Conservation (phyloP, 2,113 vertebrate species). For the Tringa solitaria region DNA sequence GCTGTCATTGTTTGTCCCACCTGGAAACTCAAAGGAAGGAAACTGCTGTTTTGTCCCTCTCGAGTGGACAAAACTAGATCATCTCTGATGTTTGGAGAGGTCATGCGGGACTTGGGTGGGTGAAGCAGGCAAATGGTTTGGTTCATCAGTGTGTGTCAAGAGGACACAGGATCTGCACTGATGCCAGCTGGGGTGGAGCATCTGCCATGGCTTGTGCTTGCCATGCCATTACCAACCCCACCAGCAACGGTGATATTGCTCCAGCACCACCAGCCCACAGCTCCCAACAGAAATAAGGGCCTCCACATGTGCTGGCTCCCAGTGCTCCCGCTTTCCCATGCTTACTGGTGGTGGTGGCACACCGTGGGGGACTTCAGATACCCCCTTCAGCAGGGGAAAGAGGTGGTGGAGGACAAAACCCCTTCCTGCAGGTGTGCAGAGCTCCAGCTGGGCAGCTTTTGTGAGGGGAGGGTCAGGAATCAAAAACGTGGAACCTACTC, state of each 20-base stretch:
- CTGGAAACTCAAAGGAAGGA: not conserved
- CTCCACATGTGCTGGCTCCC: accelerated
- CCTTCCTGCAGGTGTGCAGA: not conserved
- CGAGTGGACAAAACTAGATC: not conserved
- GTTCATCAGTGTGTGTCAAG: not conserved
- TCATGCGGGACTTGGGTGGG: not conserved
- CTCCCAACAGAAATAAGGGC: not conserved
- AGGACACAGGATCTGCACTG: accelerated
- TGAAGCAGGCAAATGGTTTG: not conserved
- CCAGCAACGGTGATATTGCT: not conserved
- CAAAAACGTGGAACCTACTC: not conserved
- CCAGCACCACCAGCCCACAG: not conserved
- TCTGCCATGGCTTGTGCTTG: not conserved
- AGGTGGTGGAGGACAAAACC: not conserved
- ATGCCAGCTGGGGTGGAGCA: not conserved
- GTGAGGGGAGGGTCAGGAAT: not conserved
- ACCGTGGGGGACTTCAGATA: not conserved
- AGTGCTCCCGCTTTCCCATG: accelerated
- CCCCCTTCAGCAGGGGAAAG: not conserved
- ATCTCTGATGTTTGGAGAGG: not conserved
- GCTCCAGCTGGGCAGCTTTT: not conserved
- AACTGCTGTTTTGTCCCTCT: not conserved
- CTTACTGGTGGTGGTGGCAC: not conserved
- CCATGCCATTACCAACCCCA: not conserved
- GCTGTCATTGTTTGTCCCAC: not conserved